These are phyloP conservation scores for Bovichtus diacanthus DNA, from an alignment of 2,797 vertebrate species.

Conservation along the genomic window DNA sequence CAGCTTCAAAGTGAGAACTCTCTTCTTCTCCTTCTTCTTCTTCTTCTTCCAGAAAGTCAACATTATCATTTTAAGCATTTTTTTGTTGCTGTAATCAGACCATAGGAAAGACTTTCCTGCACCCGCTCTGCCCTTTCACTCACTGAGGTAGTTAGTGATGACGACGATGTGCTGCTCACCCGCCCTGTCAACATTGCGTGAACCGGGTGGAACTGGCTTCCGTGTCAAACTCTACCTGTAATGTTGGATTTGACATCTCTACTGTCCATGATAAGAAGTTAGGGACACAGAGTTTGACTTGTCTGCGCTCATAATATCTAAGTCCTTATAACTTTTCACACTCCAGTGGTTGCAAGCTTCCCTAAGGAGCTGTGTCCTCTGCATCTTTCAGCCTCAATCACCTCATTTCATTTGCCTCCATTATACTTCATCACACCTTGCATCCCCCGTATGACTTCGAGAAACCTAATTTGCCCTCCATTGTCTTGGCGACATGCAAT, in stretches of 20 bases:
- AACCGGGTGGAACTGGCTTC: conserved; percentile 19
- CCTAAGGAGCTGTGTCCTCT: conserved; percentile 60
- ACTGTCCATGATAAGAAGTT: conserved; percentile 49
- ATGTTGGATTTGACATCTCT: conserved; percentile 53
- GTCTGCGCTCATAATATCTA: conserved; percentile 60
- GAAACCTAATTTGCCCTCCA: conserved; percentile 67
- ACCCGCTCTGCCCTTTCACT: too few relatives aligned
- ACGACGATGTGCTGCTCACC: neutral
- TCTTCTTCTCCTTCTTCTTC: too few relatives aligned
- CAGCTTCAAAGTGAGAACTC: too few relatives aligned
- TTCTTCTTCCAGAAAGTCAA: too few relatives aligned
- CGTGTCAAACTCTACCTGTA: conserved; percentile 49
- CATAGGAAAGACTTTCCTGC: too few relatives aligned
- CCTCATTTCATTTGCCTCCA: conserved; percentile 72
- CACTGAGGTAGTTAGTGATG: too few relatives aligned
- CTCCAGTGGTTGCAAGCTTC: conserved; percentile 43
- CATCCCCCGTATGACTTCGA: conserved; percentile 66
- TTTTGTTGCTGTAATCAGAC: too few relatives aligned
- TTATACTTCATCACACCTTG: conserved; percentile 71
- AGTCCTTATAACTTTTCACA: conserved; percentile 67
- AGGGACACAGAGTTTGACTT: conserved; percentile 56
- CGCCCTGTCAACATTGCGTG: conserved; percentile 15
- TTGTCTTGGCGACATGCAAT: conserved; percentile 54
- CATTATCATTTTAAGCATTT: too few relatives aligned
- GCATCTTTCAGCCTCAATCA: conserved; percentile 68